Base-by-base conservation (phyloP, 1,140 invertebrate genomes). In the Kradibia gibbosae region DNA sequence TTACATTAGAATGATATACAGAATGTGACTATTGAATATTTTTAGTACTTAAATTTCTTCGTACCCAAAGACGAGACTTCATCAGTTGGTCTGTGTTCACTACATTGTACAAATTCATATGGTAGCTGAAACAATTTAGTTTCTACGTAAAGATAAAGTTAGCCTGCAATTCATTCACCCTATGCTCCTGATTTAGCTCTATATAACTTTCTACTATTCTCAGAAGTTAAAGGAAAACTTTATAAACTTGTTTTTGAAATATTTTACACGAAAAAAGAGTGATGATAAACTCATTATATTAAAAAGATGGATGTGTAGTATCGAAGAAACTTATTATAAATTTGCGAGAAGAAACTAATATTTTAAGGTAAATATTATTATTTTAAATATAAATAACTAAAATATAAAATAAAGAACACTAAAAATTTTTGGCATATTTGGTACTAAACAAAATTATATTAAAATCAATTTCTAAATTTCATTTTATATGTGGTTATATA, bases 121-220 rank as follows among this genome's bases (percentile, higher is more conserved):
- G 31, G 31, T 65, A 36, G 28, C 28, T 20, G 28, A 65, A 65
- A 65, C 60, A 36, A 65, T 36, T 65, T 65, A 65, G 31, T 65
- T 65, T 65, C 28, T 22, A 65, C 60, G 22, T 34, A 34, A 65
- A 65, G 60, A 65, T 65, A 65, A 65, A 65, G 60, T 65, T 65
- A 65, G 60, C 28, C 60, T 36, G 60, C 60, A 36, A 65, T 36
- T 34, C 60, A 36, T 20, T 65, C 60, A 36, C 60, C 60, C 60
- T 65, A 65, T 65, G 4, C 17, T 65, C 60, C 60, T 65, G 31
- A 65, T 65, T 65, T 65, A 65, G 60, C 13, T 34, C 31, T 36
- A 65, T 65, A 65, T 65, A 65, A 65, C 31, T 34, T 65, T 25
- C 60, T 36, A 65, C 15, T 65, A 15, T 65, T 65, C 60, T 36